Evolutionary conservation across 2,888 invertebrate species (phyloP), one percentile per base, ranked within the genome.

Genomic region (Baronia brevicornis): DNA sequence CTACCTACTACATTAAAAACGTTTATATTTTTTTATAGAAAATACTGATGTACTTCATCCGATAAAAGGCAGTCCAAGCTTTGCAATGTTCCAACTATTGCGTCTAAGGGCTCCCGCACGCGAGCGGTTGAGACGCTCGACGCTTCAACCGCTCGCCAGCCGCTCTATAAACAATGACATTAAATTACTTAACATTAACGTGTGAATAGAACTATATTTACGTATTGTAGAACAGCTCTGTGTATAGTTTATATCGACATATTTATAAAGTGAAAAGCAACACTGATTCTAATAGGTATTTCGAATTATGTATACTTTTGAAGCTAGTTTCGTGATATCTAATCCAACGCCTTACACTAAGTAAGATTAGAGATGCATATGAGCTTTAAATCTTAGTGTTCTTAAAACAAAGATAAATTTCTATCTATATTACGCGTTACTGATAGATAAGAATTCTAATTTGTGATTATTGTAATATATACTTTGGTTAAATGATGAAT

Each of bases 171-270:
- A 73, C 74, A 70, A 70, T 71, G 63, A 60, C 48, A 58, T 71
- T 64, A 59, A 59, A 58, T 60, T 60, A 58, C 77, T 77, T 78
- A 79, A 51, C 46, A 61, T 71, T 74, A 73, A 67, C 66, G 66
- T 70, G 78, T 78, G 73, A 65, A 62, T 77, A 65, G 65, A 75
- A 75, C 75, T 78, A 77, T 71, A 34, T 46, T 79, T 80, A 82
- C 80, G 82, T 82, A 80, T 80, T 59, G 64, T 58, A 66, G 67
- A 79, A 79, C 70, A 75, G 75, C 74, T 74, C 75, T 63, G 75
- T 80, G 77, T 71, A 59, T 57, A 53, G 48, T 61, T 61, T 58
- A 59, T 52, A 60, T 54, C 47, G 51, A n/a, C n/a, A n/a, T 54
- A 47, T 44, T 52, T 48, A 47, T 68, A 62, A 59, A 58, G 64